Conservation (phyloP, 2,797 vertebrate species). For the Protosalanx chinensis region DNA sequence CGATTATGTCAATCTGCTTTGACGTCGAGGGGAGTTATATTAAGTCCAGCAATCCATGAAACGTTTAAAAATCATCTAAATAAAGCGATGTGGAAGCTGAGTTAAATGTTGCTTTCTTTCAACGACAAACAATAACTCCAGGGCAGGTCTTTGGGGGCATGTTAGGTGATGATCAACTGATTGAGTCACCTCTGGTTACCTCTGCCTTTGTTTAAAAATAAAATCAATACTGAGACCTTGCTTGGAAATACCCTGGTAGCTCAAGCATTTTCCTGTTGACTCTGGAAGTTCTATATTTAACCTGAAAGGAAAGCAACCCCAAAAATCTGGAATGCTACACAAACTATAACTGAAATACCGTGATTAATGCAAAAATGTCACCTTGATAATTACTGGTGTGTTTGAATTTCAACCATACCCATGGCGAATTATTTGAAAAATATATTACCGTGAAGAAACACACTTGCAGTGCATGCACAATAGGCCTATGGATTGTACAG, state of each 20-base stretch:
- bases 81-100: no score
- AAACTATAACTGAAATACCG: background rate
- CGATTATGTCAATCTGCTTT: background rate
- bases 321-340: background rate
- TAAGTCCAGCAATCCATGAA: background rate
- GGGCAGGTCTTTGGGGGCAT: background rate
- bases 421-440: no score
- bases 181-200: background rate
- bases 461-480: no score
- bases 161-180: background rate
- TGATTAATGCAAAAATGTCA: background rate
- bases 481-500: no score
- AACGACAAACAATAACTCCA: background rate
- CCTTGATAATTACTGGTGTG: background rate
- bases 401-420: background rate
- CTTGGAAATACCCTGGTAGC: background rate
- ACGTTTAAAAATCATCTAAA: background rate
- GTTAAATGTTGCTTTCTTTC: background rate
- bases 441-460: no score
- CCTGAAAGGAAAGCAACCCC: background rate
- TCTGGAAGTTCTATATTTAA: background rate
- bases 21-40: background rate
- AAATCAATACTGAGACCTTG: background rate
- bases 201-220: conserved; percentile 2
- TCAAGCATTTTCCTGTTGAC: background rate